Percentiles rank a stretch among this genome's conserved stretches.
Evolutionary conservation across 2,797 vertebrate species (phyloP).

Genomic region (Anas capensis): DNA sequence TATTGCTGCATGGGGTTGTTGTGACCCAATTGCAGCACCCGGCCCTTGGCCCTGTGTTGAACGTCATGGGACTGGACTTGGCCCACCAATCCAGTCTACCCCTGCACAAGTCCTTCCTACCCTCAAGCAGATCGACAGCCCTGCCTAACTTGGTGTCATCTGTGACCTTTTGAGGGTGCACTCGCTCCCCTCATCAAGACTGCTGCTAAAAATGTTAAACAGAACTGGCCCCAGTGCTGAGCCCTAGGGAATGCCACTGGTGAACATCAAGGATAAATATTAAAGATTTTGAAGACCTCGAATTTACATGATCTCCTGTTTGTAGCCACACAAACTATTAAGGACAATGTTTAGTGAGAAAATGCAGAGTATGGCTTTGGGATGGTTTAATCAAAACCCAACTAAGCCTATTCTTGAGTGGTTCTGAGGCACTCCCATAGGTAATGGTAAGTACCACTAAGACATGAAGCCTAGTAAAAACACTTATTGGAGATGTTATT

Average conservation of each 20-base stretch:
- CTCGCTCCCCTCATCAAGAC: background rate
- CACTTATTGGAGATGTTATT: background rate
- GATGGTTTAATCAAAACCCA: background rate
- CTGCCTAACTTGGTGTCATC: background rate
- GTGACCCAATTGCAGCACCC: background rate
- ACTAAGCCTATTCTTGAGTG: background rate
- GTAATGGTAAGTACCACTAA: background rate
- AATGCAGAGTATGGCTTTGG: background rate
- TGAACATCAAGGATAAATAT: background rate
- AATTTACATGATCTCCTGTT: background rate
- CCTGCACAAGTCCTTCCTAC: background rate
- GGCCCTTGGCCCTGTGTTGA: background rate
- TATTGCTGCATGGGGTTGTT: background rate
- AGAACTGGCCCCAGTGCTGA: background rate
- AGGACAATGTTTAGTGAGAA: background rate
- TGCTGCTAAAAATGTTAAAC: background rate
- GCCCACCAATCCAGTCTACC: too few relatives aligned
- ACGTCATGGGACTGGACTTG: background rate
- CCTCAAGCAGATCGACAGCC: background rate
- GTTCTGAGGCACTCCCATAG: background rate
- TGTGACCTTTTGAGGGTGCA: background rate
- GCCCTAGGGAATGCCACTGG: background rate
- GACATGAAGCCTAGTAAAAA: background rate
- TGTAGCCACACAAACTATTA: background rate
- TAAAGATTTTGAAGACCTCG: background rate